Conservation (phyloP, 53 echinoderm and acorn worm genomes). For the Astropecten irregularis region DNA sequence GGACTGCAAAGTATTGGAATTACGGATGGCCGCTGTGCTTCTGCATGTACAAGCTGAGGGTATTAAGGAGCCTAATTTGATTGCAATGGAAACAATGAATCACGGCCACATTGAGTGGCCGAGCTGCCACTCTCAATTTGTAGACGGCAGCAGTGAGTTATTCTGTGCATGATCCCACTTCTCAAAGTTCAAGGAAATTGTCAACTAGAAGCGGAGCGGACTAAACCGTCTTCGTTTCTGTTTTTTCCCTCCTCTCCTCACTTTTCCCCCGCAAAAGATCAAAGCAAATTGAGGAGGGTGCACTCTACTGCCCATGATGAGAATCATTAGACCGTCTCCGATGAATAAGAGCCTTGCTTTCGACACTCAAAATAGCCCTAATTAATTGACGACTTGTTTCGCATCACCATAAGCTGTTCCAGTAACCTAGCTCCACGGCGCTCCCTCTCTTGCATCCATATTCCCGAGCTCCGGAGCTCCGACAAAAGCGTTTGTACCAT, state of each 20-base stretch:
- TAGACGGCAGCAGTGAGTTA: constrained; percentile 1
- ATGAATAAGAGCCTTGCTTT: background rate
- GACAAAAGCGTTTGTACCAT: too few relatives aligned
- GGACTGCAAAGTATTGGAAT: too few relatives aligned
- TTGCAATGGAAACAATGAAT: constrained; percentile 20
- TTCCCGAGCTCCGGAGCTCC: too few relatives aligned
- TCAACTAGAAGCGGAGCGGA: background rate
- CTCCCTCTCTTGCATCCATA: too few relatives aligned
- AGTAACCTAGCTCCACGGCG: background rate
- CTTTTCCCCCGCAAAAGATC: too few relatives aligned
- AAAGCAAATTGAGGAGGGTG: background rate
- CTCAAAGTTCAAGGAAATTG: constrained; percentile 38
- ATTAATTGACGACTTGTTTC: background rate
- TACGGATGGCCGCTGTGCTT: too few relatives aligned
- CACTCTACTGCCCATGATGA: background rate
- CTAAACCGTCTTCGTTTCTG: too few relatives aligned
- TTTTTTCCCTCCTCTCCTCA: too few relatives aligned
- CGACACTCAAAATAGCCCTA: background rate
- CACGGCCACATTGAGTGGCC: background rate
- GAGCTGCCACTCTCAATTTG: constrained; percentile 6
- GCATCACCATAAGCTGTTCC: background rate
- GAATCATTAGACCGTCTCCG: constrained; percentile 13
- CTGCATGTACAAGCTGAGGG: too few relatives aligned
- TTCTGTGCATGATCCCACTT: constrained; percentile 5
- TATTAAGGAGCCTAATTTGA: constrained; percentile 5